Base-by-base conservation (phyloP, 2,113 vertebrate genomes). In the Polypterus bichir region DNA sequence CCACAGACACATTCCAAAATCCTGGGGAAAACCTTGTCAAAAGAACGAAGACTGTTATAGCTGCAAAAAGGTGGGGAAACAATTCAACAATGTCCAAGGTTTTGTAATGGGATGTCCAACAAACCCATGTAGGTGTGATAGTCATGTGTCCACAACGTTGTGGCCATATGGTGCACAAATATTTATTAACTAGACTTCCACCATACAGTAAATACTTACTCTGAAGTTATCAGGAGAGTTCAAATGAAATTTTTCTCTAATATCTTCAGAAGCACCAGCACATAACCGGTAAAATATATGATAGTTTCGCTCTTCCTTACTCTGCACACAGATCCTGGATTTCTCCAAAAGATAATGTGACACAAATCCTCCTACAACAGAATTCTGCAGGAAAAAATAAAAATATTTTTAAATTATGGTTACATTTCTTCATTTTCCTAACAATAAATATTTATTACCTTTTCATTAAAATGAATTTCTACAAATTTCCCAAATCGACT, bases 311-410 rank as follows among this genome's bases (percentile, higher is more conserved):
- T 98, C 96, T 69, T 98, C 96, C 44, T 86, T 77, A 66, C 94
- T 80, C 76, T 98, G 96, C n/a, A 82, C 84, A 80, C 94, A 97
- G 77, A 98, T 98, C 66, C 96, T 85, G 3, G 96, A 98, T 81
- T 98, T 98, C 84, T 98, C 96, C 83, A 98, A 85, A 65, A 98
- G 90, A 76, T 98, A 98, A 77, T 98, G 96, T 0, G 96, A 98
- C 63, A 98, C 96, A 71, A 98, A 98, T 65, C 96, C 96, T 48
- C 94, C 96, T 55, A 98, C 94, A 59, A 98, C 94, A 0, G 87
- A 75, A 56, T 92, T 93, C 95, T 98, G 79, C 8, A 59, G 73
- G 62, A 47, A 70, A 79, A 4, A 79, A 57, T 62, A 66, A 48
- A 47, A 52, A 52, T 3, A 8, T 52, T 52, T 52, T 3, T 2